These are phyloP conservation scores for Hyperoplus lanceolatus DNA, from an alignment of 2,797 vertebrate species.

Conservation along the genomic window DNA sequence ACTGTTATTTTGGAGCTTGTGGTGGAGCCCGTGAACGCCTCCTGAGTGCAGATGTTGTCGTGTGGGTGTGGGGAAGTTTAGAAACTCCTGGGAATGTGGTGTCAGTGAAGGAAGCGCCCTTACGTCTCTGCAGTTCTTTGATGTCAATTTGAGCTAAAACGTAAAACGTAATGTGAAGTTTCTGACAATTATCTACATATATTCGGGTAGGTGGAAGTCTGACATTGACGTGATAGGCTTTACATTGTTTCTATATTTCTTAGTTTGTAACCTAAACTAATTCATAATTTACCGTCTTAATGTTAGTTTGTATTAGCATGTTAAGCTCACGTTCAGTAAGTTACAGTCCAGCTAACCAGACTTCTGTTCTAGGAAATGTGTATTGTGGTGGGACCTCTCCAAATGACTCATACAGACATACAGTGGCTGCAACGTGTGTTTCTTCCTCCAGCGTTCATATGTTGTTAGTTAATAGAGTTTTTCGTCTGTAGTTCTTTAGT, in stretches of 20 bases:
- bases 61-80: conserved; percentile 33
- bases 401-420: background rate
- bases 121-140: background rate
- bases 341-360: background rate
- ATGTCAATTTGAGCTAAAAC: rapidly evolving
- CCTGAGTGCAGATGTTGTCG: conserved; percentile 40
- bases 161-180: background rate
- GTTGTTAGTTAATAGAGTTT: background rate
- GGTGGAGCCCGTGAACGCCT: conserved; percentile 25
- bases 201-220: conserved; percentile 36
- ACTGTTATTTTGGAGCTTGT: conserved; percentile 1
- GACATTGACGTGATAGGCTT: background rate
- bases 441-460: background rate
- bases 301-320: no score
- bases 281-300: background rate
- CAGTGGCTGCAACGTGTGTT: no score
- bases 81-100: conserved; percentile 11
- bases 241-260: background rate
- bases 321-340: background rate
- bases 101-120: conserved; percentile 11
- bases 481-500: background rate
- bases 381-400: conserved; percentile 5
- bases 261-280: background rate
- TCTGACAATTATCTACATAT: background rate
- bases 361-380: background rate